Evolutionary conservation across 2,797 vertebrate genomes (phyloP), one percentile per base, ranked within the genome.

Genomic region (Myripristis jacobus): DNA sequence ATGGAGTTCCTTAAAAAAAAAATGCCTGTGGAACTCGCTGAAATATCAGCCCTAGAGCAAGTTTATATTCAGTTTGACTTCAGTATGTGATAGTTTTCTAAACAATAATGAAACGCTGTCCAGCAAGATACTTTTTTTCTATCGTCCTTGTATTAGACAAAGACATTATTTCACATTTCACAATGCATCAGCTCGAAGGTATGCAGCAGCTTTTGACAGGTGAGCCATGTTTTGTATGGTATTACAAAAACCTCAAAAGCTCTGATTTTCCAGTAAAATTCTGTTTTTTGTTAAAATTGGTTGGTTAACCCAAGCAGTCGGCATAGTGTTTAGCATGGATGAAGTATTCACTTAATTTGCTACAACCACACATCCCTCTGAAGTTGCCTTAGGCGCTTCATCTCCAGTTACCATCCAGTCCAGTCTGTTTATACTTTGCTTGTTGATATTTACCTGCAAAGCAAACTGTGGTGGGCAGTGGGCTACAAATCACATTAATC

Each of bases 331-430:
- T 15, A 16, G 11, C 24, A 10, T 52, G 21, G 43, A 46, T 15
- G 13, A 38, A 38, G n/a, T 47, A 47, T 47, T 47, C n/a, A 11
- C 21, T 19, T n/a, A 47, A 25, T 76, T 79, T 59, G 53, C 48
- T 70, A 19, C 62, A 72, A 63, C 31, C 72, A 81, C 50, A 61
- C 52, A 58, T 56, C 61, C 24, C 36, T 60, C 52, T 29, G 59
- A 64, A 52, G 48, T 62, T 57, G 38, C 80, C 73, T 70, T 18
- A 66, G 76, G 78, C 60, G 63, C 36, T 60, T 54, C 44, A 41
- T 66, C 55, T 65, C 36, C 57, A 47, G 59, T 81, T 75, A 65
- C 78, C 73, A 64, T 52, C 44, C 80, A 51, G 55, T 77, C 60
- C 64, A 73, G 63, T 50, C n/a, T 75, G 48, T 80, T 80, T 66